Evolutionary conservation across 1,140 invertebrate species (phyloP), one percentile per base, ranked within the genome.

Genomic region (Lordiphosa collinella): DNA sequence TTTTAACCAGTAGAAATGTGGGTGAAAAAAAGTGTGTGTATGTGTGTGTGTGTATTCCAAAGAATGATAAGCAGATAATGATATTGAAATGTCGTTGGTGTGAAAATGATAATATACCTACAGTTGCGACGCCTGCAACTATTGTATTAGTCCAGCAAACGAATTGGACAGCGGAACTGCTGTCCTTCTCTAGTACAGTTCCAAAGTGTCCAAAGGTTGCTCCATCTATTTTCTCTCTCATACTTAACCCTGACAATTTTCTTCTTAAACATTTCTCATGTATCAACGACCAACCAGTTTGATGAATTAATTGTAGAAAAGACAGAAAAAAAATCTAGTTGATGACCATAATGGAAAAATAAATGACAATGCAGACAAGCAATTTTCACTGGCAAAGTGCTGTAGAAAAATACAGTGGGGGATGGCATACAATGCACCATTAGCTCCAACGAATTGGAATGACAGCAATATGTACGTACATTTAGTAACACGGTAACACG

Each of bases 401-500:
- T 29, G 10, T 31, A 47, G 25, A 32, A 22, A n/a, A 12, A 12
- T 38, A 18, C 11, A 31, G 32, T 13, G 35, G 40, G 6, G 31
- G 11, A 46, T 22, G 1, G 13, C 38, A 35, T 34, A 16, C 32
- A 48, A 8, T 32, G 32, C 46, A 48, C 40, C 54, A 43, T 62
- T 62, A 62, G 54, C 34, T 41, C 29, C 54, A 53, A 67, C 55
- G 49, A 68, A 54, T 14, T 60, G 65, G 54, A 67, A 64, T 48
- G 53, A 38, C 49, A 41, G 44, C 31, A 16, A 12, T 7, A 22
- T 22, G 18, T 22, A 22, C 18, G 18, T 22, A 22, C 25, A 75
- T 65, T 70, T 71, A 67, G 66, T 78, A 76, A 69, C 72, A 76
- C 52, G 65, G 73, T 78, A 78, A 76, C 73, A 76, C 73, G 73